A percentile compares a stretch with the other conserved stretches of the same genome.
Evolutionary conservation across 1,140 invertebrate species (phyloP).

Genomic region (Penaeus japonicus): DNA sequence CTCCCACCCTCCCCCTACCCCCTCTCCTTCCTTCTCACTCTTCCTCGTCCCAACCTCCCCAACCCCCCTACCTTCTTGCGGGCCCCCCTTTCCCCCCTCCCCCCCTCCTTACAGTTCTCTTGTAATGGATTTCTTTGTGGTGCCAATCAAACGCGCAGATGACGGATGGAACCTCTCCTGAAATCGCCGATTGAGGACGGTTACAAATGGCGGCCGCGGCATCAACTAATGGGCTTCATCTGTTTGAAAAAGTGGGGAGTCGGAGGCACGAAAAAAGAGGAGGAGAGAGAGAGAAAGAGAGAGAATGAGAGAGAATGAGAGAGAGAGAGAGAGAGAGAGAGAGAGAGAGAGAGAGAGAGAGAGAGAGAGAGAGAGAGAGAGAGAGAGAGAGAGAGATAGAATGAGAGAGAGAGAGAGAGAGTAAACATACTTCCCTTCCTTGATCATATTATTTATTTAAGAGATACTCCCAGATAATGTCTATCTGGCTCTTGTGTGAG

Average conservation of each 20-base stretch:
- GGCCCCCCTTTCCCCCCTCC: too few relatives aligned
- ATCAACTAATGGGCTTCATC: conserved; percentile 58
- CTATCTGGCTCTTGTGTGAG: not conserved
- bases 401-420: conserved; percentile 22
- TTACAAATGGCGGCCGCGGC: conserved; percentile 51
- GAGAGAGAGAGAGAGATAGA: conserved; percentile 32
- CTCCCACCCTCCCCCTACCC: too few relatives aligned
- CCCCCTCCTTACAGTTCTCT: not conserved
- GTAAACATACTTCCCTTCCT: conserved; percentile 20
- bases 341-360: conserved; percentile 32
- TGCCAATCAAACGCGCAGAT: conserved; percentile 58
- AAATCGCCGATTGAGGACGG: conserved; percentile 58
- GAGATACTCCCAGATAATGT: conserved; percentile 37
- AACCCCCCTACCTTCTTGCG: too few relatives aligned
- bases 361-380: conserved; percentile 29
- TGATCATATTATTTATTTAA: conserved; percentile 55
- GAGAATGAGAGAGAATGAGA: conserved; percentile 36
- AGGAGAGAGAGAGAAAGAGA: conserved; percentile 35
- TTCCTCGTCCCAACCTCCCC: too few relatives aligned
- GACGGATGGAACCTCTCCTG: conserved; percentile 57
- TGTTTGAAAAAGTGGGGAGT: conserved; percentile 56
- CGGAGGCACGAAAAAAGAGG: conserved; percentile 43
- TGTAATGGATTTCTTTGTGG: conserved; percentile 59
- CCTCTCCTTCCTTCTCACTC: too few relatives aligned
- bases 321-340: conserved; percentile 26